Base-by-base conservation (phyloP, 2,113 vertebrate genomes). In the Hemiprocne comata region DNA sequence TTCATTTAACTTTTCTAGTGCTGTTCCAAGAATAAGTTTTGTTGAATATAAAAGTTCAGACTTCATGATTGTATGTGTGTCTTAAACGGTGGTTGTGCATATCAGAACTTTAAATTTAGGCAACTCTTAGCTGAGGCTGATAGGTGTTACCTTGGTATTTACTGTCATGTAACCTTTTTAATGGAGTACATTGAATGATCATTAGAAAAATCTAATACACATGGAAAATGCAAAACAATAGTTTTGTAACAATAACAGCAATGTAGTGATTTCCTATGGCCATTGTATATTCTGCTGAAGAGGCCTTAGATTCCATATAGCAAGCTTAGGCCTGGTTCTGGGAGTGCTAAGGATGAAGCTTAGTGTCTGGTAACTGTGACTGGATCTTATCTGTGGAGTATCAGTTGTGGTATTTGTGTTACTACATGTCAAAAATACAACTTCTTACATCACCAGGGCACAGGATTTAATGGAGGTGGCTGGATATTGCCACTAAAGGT, bases 371-470 rank as follows among this genome's bases (percentile, higher is more conserved):
- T 62, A 71, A 46, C 23, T 60, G 29, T 76, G 66, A 25, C 38
- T 82, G 57, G 33, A 21, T 71, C 19, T 72, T 77, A 26, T 10
- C 34, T 81, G 78, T 42, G 46, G 60, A 77, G 8, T 75, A 50
- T 55, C 61, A 7, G 1, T 51, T 78, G 42, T 36, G 40, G 61
- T 67, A 46, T 12, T 42, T 90, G 18, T 54, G 34, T 74, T 79
- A 79, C 79, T 64, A 31, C 1, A 0, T 54, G 46, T 50, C 31
- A 76, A 65, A 94, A 69, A 25, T 19, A 17, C 0, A 0, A 26
- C 15, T 54, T 66, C 5, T 50, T 75, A 18, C 15, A 25, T 38
- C 36, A 73, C 16, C 10, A 1, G 1, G 20, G 48, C 29, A 31
- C 13, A 85, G 67, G n/a, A 61, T 67, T 92, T 94, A 55, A 13